Conservation (phyloP, 2,888 invertebrate genomes). For the Epirrhoe tristata region DNA sequence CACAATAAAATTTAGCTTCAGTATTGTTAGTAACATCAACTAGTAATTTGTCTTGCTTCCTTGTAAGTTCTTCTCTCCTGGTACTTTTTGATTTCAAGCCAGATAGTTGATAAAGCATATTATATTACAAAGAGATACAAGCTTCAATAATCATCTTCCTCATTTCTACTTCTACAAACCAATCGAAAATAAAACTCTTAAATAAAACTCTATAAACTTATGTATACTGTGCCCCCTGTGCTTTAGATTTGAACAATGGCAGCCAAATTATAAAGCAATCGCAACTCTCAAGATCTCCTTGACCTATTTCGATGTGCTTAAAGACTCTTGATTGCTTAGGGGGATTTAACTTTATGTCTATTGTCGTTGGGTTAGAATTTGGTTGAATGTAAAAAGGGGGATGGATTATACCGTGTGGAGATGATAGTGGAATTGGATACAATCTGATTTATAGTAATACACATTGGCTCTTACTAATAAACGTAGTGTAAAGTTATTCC, state of each 20-base stretch:
- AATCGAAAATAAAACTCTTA: background rate
- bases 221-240: slow-evolving; percentile 54
- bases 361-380: slow-evolving; percentile 18
- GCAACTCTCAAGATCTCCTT: slow-evolving; percentile 73
- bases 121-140: too few species aligned
- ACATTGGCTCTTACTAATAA: too few species aligned
- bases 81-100: background rate
- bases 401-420: slow-evolving; percentile 16
- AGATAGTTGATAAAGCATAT: too few species aligned
- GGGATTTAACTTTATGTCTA: slow-evolving; percentile 22
- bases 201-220: background rate
- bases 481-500: too few species aligned
- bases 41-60: background rate
- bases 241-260: slow-evolving; percentile 74
- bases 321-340: slow-evolving; percentile 24
- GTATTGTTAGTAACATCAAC: slow-evolving; percentile 6
- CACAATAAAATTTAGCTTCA: slow-evolving; percentile 16
- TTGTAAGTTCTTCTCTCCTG: background rate
- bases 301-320: slow-evolving; percentile 66
- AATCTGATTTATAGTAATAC: background rate
- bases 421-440: slow-evolving; percentile 10
- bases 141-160: too few species aligned
- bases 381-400: slow-evolving; percentile 10
- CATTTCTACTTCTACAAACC: background rate
- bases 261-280: slow-evolving; percentile 74